Evolutionary conservation across 2,113 vertebrate genomes (phyloP).

Genomic region (Phylloscopus whistleri): DNA sequence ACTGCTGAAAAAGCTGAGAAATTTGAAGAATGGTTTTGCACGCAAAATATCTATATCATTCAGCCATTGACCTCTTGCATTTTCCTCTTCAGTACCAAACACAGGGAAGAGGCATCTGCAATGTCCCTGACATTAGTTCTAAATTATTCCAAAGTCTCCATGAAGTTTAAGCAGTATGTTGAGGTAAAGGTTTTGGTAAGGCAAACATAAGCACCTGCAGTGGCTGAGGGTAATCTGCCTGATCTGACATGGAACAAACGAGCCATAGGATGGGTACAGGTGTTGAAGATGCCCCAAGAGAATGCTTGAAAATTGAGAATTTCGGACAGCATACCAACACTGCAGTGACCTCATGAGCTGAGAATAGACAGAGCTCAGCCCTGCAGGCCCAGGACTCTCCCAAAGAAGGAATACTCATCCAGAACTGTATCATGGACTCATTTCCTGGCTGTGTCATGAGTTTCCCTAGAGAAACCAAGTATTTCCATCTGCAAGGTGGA

Average conservation of each 20-base stretch:
- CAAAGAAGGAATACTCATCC: not conserved
- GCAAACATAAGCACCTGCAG: not conserved
- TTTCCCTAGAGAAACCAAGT: not conserved
- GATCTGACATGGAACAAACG: not conserved
- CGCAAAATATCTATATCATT: not conserved
- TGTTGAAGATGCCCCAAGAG: not conserved
- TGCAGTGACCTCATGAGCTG: not conserved
- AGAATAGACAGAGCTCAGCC: not conserved
- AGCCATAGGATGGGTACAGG: not conserved
- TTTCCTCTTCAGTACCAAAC: not conserved
- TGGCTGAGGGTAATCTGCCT: not conserved
- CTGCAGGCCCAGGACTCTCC: not conserved
- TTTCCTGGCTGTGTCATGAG: constrained; percentile 16
- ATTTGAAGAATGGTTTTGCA: not conserved
- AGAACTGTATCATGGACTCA: not conserved
- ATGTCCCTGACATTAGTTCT: not conserved
- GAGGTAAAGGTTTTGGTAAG: not conserved
- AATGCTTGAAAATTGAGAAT: not conserved
- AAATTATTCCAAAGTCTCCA: not conserved
- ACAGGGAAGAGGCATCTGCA: not conserved
- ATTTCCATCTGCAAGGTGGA: constrained; percentile 22
- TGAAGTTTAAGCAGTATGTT: not conserved
- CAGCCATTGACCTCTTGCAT: not conserved
- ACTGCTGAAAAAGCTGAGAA: not conserved
- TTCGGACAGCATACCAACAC: not conserved